Base-by-base conservation (phyloP, 2,113 vertebrate genomes). In the Dendropsophus ebraccatus region DNA sequence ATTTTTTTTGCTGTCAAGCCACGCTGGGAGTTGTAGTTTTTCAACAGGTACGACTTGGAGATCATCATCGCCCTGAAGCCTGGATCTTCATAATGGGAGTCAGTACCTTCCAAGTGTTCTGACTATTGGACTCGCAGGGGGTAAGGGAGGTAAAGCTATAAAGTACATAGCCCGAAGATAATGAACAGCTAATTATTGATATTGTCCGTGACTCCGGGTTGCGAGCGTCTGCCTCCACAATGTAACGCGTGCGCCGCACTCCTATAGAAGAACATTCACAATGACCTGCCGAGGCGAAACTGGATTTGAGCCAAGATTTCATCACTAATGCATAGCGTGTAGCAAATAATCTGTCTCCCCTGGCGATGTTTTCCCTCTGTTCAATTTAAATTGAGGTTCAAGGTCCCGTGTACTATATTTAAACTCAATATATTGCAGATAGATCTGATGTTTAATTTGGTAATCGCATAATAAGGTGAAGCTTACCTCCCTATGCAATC, bases 341-440 rank as follows among this genome's bases (percentile, higher is more conserved):
- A 86, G 67, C 76, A 81, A 86, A 86, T 86, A 70, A 86, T 72
- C 47, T 73, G 49, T 81, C 67, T 87, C 78, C 78, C 85, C 50
- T 14, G 60, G 83, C 83, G 47, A 52, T 47, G 54, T 56, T 86
- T 80, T 52, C 75, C 75, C 67, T 74, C 77, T 81, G 69, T 81
- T 74, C 85, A 87, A 81, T 87, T 87, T 87, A 81, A 80, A 81
- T 74, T 87, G 65, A 81, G 78, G 69, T 74, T 73, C 69, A 81
- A 87, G 85, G 85, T 87, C 67, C 73, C 74, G 67, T 87, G 78
- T 81, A 81, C 78, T 81, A 73, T 81, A 87, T 87, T 87, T 87
- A 87, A 87, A 87, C 85, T 62, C 77, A 87, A 87, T 87, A 87
- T 73, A 74, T 87, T 87, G 49, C 77, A 81, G 54, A 81, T 25